These are phyloP conservation scores for Fulmarus glacialis DNA, from an alignment of 2,113 vertebrate genomes.

Conservation along the genomic window DNA sequence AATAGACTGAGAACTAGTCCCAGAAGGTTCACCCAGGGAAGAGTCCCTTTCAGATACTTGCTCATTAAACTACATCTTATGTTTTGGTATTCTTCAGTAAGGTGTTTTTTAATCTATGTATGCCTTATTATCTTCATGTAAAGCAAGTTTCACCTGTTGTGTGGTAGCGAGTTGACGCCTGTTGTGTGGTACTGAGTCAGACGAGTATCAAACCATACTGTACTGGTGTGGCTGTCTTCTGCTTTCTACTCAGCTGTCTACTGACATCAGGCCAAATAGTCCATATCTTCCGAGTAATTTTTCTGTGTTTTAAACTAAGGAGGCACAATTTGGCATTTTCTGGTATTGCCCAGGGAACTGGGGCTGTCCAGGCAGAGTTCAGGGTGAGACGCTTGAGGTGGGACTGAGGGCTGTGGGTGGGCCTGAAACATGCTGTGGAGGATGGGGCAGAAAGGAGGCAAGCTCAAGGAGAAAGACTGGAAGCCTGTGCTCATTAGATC, in stretches of 20 bases:
- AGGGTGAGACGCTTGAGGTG: neutral
- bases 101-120: neutral
- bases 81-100: neutral
- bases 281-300: rapidly evolving
- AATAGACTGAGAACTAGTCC: neutral
- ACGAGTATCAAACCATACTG: neutral
- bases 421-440: neutral
- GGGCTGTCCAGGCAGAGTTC: neutral
- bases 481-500: neutral
- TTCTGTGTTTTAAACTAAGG: neutral
- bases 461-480: neutral
- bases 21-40: neutral
- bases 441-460: neutral
- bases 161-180: neutral
- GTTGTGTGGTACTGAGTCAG: neutral
- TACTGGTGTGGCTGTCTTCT: neutral
- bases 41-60: neutral
- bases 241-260: neutral
- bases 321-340: neutral
- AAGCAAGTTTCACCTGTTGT: neutral
- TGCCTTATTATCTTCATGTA: neutral
- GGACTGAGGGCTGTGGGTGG: neutral
- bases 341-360: neutral
- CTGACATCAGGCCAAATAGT: neutral
- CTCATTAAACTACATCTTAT: neutral